Evolutionary conservation across 2,113 vertebrate genomes (phyloP).

Genomic region (rabbit (Oryctolagus cuniculus)): mOryCun1.1 NC_091436.1:114936501-114937000

Average conservation of each 20-base stretch:
- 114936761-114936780: slow-evolving; percentile 23
- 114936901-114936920: neutral
- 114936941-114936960: neutral
- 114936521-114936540: too few species aligned
- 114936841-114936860: neutral
- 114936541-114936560: neutral
- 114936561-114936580: neutral
- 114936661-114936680: neutral
- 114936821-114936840: neutral
- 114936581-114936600: neutral
- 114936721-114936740: slow-evolving; percentile 31
- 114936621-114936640: neutral
- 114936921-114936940: neutral
- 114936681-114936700: neutral
- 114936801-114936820: slow-evolving; percentile 40
- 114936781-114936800: slow-evolving; percentile 50
- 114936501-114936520: too few species aligned
- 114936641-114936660: slow-evolving; percentile 26
- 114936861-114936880: slow-evolving; percentile 38
- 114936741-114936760: neutral
- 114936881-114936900: neutral
- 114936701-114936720: slow-evolving; percentile 50
- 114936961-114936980: neutral
- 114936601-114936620: neutral
- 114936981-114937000: neutral